phyloP scores from a whole-genome alignment of 1,140 invertebrate species.

The Eurosta solidaginis region DNA sequence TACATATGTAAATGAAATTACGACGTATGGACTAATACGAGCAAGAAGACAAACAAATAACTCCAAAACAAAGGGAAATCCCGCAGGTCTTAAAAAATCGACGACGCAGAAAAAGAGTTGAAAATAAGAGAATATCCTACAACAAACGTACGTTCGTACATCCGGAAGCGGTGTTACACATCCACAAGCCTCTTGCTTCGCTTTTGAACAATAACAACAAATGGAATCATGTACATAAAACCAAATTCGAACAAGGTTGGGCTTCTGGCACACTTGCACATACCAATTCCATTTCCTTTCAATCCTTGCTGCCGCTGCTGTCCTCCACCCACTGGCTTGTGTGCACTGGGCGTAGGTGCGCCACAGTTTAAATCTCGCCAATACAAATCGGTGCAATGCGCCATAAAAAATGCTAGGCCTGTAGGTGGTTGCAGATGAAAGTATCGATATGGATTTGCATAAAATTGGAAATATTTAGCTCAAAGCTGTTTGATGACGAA shows the following conservation, averaged over 20 bases:
- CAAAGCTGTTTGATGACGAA: not conserved
- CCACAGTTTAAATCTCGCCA: not conserved
- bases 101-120: not conserved
- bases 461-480: not conserved
- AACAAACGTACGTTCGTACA: not conserved
- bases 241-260: not conserved
- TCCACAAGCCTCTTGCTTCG: not conserved
- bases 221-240: not conserved
- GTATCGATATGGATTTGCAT: not conserved
- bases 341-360: not conserved
- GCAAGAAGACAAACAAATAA: not conserved
- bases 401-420: conserved; percentile 8
- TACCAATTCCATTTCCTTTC: not conserved
- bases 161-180: conserved; percentile 24
- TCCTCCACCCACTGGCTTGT: not conserved
- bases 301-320: not conserved
- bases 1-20: not conserved
- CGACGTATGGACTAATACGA: not conserved
- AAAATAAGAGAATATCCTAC: not conserved
- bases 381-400: conserved; percentile 23
- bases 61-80: conserved; percentile 19
- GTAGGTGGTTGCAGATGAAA: conserved; percentile 2
- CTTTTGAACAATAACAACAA: not conserved
- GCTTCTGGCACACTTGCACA: conserved; percentile 1
- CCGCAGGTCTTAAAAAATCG: conserved; percentile 20